phyloP scores from a whole-genome alignment of 2,888 invertebrate species.

The Drosophila subquinaria region DNA sequence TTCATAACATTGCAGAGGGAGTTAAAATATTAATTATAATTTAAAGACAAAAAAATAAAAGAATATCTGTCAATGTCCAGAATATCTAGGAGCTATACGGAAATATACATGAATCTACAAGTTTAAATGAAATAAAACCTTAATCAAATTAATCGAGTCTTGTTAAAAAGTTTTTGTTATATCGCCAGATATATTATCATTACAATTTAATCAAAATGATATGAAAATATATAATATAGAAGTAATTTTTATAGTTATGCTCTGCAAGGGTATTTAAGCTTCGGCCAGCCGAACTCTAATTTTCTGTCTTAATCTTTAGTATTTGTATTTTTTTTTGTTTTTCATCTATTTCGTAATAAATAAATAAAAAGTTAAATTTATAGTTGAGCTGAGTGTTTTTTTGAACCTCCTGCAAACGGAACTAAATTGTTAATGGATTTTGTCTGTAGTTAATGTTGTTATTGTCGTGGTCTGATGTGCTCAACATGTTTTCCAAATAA shows the following conservation, averaged over 20 bases:
- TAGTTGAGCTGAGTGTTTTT: neutral
- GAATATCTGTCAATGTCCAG: too few relatives aligned
- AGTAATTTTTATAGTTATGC: neutral
- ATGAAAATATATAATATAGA: neutral
- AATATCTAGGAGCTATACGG: too few relatives aligned
- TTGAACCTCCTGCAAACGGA: neutral
- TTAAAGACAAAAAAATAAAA: too few relatives aligned
- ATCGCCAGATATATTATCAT: too few relatives aligned
- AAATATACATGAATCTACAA: neutral
- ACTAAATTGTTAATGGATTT: constrained; percentile 24
- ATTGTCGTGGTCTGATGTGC: constrained; percentile 9
- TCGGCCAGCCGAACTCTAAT: neutral
- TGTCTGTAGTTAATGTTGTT: constrained; percentile 9
- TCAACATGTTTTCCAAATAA: constrained; percentile 33
- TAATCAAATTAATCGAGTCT: too few relatives aligned
- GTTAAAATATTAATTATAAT: neutral
- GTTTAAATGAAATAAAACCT: neutral
- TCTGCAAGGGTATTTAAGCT: neutral
- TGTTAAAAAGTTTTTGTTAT: too few relatives aligned
- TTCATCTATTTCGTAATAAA: neutral
- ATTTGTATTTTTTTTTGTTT: neutral
- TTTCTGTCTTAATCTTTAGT: neutral
- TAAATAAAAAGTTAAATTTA: neutral
- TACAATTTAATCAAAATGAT: too few relatives aligned
- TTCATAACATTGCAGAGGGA: neutral